phyloP scores from a whole-genome alignment of 2,888 invertebrate genomes.

The Galerucella nymphaeae region DNA sequence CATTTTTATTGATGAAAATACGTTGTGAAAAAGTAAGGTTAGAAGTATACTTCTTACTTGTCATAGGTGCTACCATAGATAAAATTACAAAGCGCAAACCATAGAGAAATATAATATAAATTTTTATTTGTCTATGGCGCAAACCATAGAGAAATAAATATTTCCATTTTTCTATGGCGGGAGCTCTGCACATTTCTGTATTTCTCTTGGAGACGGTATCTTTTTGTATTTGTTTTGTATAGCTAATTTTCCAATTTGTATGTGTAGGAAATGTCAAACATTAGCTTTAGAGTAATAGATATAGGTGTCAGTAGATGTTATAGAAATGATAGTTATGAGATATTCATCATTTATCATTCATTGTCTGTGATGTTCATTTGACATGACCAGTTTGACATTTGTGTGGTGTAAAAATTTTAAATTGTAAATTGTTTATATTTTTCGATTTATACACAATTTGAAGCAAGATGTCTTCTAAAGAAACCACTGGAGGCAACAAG shows the following conservation, averaged over 20 bases:
- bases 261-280: too few relatives aligned
- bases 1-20: not conserved
- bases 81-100: too few relatives aligned
- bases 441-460: not conserved
- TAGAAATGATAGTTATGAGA: too few relatives aligned
- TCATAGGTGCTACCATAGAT: too few relatives aligned
- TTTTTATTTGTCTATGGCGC: too few relatives aligned
- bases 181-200: not conserved
- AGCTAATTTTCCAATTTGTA: too few relatives aligned
- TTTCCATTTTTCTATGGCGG: not conserved
- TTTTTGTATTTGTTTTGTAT: too few relatives aligned
- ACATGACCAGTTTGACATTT: too few relatives aligned
- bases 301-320: not conserved
- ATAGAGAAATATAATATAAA: not conserved
- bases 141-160: too few relatives aligned
- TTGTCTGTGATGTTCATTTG: too few relatives aligned
- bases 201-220: too few relatives aligned
- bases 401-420: not conserved
- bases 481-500: conserved; percentile 36
- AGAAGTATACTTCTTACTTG: not conserved
- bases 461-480: conserved; percentile 38
- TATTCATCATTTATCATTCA: too few relatives aligned
- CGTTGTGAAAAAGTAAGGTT: not conserved
- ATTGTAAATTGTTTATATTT: not conserved
- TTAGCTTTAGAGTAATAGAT: not conserved